These are phyloP conservation scores for Drosophila busckii DNA, from an alignment of 1,140 invertebrate species.

Conservation along the genomic window DNA sequence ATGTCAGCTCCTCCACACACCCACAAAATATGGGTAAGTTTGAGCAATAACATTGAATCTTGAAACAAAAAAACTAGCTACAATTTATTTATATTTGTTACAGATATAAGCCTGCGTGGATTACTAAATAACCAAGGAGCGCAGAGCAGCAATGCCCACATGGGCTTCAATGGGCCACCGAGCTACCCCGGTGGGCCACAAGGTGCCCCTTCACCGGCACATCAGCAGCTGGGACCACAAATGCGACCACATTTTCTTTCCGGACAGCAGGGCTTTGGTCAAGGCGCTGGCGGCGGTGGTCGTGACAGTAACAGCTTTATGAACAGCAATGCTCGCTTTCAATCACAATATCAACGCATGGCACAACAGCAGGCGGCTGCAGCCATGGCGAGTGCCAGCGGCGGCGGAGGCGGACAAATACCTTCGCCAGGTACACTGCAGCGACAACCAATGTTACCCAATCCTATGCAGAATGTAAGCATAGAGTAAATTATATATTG, in stretches of 20 bases:
- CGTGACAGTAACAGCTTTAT: slow-evolving; percentile 64
- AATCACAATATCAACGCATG: slow-evolving; percentile 74
- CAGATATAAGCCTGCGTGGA: slow-evolving; percentile 77
- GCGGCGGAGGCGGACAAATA: slow-evolving; percentile 62
- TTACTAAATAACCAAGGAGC: slow-evolving; percentile 77
- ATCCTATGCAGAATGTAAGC: slow-evolving; percentile 77
- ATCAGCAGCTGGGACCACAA: slow-evolving; percentile 68
- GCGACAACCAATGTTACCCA: slow-evolving; percentile 69
- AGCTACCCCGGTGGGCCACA: slow-evolving; percentile 75
- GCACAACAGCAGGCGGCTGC: slow-evolving; percentile 68
- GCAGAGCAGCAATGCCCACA: slow-evolving; percentile 72
- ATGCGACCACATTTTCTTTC: slow-evolving; percentile 77
- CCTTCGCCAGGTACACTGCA: slow-evolving; percentile 66
- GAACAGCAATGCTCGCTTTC: slow-evolving; percentile 72
- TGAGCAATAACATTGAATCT: neutral
- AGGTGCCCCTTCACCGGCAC: slow-evolving; percentile 67
- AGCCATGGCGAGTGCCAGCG: slow-evolving; percentile 60
- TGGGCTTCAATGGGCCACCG: slow-evolving; percentile 71
- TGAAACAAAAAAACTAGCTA: neutral
- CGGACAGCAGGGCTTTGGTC: slow-evolving; percentile 69
- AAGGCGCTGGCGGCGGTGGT: slow-evolving; percentile 63
- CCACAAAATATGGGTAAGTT: slow-evolving; percentile 78
- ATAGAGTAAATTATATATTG: neutral
- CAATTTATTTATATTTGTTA: slow-evolving; percentile 9
- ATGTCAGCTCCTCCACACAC: slow-evolving; percentile 79